Base-by-base conservation (phyloP, 2,113 vertebrate genomes). In the Myrmecophaga tridactyla region DNA sequence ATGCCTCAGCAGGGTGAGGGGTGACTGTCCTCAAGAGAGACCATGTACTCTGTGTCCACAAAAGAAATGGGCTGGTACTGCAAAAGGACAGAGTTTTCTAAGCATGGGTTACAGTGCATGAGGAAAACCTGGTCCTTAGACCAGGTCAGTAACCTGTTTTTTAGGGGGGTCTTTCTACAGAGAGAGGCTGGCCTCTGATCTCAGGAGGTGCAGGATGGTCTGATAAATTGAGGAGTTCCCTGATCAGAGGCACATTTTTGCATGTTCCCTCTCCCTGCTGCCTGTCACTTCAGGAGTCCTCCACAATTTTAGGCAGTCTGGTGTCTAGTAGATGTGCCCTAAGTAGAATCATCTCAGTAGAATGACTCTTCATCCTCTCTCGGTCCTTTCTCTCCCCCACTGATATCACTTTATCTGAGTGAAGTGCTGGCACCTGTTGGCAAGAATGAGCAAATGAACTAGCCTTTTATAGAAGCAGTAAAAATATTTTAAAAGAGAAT, bases 351-450 rank as follows among this genome's bases (percentile, higher is more conserved):
- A 69, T 62, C 72, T 43, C 18, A 3, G 69, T 51, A 82, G 43
- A 90, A 73, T 72, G 36, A 29, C 41, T 43, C 58, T 60, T 51
- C 39, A 14, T 86, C 56, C 31, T 41, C 46, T 58, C 70, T 76
- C 53, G 34, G 51, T 36, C 41, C 60, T 34, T 48, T 36, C 18
- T 56, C 13, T 80, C 43, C 72, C 36, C 46, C 7, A 11, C 6
- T 65, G 6, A n/a, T 83, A 18, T 90, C 73, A 23, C 75, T 96
- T 25, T 65, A 13, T 23, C 4, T 18, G 21, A 84, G 85, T 20
- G 34, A 87, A 83, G n/a, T 82, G 4, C 82, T 76, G 89, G 75
- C 88, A 95, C 92, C 96, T 97, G 96, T 97, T 97, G 95, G 92
- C 53, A 89, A 86, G 39, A 96, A 89, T 27, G 70, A 95, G 88